These are phyloP conservation scores for Acropora yongei DNA, from an alignment of 64 coral and sea anemone species.

Conservation along the genomic window DNA sequence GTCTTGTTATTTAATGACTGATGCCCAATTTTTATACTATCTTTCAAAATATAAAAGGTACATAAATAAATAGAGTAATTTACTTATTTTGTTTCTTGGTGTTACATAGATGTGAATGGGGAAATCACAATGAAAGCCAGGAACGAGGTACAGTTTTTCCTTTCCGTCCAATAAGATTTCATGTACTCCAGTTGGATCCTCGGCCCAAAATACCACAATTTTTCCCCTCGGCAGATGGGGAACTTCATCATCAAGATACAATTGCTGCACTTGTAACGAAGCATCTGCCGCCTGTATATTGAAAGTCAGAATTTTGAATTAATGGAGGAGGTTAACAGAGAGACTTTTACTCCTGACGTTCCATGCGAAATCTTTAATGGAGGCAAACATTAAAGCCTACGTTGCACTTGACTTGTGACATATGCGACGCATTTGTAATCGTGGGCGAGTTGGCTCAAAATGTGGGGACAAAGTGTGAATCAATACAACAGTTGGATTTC, in stretches of 20 bases:
- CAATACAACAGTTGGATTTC: no score
- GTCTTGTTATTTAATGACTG: no score
- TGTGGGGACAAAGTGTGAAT: no score
- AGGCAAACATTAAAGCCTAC: no score
- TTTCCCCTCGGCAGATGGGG: neutral
- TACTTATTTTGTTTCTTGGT: conserved; percentile 41
- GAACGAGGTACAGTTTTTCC: neutral
- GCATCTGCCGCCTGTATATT: neutral
- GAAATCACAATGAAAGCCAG: neutral
- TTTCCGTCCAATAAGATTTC: conserved; percentile 49
- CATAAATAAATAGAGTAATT: neutral
- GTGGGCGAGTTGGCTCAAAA: no score
- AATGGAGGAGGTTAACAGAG: no score
- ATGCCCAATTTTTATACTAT: no score
- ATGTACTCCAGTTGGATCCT: conserved; percentile 20
- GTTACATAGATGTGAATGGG: conserved; percentile 8
- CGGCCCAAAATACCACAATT: conserved; percentile 37
- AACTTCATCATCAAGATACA: neutral
- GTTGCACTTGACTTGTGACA: no score
- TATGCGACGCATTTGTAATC: no score
- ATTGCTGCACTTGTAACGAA: neutral
- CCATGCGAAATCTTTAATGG: no score
- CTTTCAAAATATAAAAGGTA: no score
- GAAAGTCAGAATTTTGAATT: neutral
- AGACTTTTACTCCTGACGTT: no score